phyloP scores from a whole-genome alignment of 30 jellyfish, hydroid and myxozoan genomes.

The Turritopsis dohrnii region DNA sequence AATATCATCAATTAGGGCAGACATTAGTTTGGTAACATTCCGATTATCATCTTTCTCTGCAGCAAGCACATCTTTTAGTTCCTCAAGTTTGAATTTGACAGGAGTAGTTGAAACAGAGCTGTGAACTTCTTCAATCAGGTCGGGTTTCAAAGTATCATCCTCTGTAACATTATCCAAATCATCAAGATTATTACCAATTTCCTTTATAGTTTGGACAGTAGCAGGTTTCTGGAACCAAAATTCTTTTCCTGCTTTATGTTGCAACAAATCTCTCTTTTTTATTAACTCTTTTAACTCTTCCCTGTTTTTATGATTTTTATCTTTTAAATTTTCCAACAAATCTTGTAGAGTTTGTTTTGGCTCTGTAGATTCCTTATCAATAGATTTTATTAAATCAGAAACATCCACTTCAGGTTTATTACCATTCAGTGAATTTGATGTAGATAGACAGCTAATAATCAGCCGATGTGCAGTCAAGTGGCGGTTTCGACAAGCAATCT shows the following conservation, averaged over 20 bases:
- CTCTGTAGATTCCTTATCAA: neutral
- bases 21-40: conserved; percentile 10
- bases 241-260: conserved; percentile 25
- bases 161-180: neutral
- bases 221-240: conserved; percentile 25
- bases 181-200: neutral
- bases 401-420: neutral
- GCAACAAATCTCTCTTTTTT: neutral
- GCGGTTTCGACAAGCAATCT: neutral
- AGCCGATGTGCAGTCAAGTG: neutral
- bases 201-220: neutral
- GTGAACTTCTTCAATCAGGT: neutral
- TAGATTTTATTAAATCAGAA: neutral
- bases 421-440: neutral
- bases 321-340: neutral
- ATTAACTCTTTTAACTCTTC: neutral
- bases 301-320: neutral
- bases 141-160: conserved; percentile 3
- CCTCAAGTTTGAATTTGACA: neutral
- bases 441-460: neutral
- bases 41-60: conserved; percentile 3
- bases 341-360: conserved; percentile 1
- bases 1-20: conserved; percentile 22
- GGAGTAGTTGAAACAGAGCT: neutral
- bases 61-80: conserved; percentile 11